phyloP scores from a whole-genome alignment of 2,113 vertebrate species.

The Engraulis encrasicolus region DNA sequence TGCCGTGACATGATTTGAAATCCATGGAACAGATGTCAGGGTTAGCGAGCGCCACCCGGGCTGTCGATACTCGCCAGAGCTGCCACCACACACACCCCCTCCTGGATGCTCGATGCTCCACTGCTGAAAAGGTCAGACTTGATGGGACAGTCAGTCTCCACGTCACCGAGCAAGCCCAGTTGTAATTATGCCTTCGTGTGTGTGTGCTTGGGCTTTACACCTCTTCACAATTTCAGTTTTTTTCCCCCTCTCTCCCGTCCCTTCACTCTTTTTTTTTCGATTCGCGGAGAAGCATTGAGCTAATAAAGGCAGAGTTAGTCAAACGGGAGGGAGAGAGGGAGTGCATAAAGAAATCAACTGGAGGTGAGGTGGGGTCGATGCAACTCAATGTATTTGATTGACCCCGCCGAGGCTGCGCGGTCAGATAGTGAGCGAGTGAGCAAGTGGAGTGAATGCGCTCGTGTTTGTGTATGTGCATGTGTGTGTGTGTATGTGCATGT shows the following conservation, averaged over 20 bases:
- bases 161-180: slow-evolving; percentile 52
- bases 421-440: neutral
- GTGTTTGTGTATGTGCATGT: neutral
- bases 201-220: slow-evolving; percentile 48
- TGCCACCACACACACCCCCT: neutral
- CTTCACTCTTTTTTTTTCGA: neutral
- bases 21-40: slow-evolving; percentile 73
- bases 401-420: slow-evolving; percentile 46
- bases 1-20: slow-evolving; percentile 58
- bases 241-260: neutral
- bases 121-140: slow-evolving; percentile 67
- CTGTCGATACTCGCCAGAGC: slow-evolving; percentile 64
- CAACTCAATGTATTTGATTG: slow-evolving; percentile 60
- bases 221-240: slow-evolving; percentile 12
- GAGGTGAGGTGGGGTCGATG: slow-evolving; percentile 52
- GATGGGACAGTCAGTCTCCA: slow-evolving; percentile 39
- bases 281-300: slow-evolving; percentile 37
- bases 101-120: slow-evolving; percentile 24
- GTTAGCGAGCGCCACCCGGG: slow-evolving; percentile 48
- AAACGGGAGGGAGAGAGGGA: slow-evolving; percentile 53
- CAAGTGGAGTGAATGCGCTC: neutral
- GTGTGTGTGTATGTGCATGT: neutral
- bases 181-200: slow-evolving; percentile 46
- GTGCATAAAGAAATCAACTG: slow-evolving; percentile 29
- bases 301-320: slow-evolving; percentile 49